Conservation (phyloP, 2,888 invertebrate genomes). For the Mechanitis mazaeus region DNA sequence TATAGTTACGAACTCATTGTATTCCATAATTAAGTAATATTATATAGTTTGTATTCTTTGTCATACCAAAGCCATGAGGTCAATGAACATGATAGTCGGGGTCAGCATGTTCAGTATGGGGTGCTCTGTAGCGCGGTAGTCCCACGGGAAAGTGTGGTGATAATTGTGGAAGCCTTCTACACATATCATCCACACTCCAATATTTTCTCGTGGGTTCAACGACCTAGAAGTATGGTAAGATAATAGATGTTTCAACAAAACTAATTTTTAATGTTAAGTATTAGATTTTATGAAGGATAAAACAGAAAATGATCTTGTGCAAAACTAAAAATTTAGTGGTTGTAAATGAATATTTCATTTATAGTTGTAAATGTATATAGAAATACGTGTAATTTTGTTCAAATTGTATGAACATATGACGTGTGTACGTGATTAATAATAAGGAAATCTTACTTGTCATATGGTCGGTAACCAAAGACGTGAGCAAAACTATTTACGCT, state of each 20-base stretch:
- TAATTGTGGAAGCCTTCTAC: constrained; percentile 93
- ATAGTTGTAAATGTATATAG: too few species aligned
- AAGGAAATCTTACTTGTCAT: constrained; percentile 81
- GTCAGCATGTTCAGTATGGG: constrained; percentile 80
- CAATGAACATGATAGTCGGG: constrained; percentile 82
- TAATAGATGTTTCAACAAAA: not conserved
- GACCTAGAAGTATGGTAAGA: constrained; percentile 42
- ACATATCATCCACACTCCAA: constrained; percentile 79
- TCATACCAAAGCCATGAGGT: constrained; percentile 79
- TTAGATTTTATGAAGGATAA: too few species aligned
- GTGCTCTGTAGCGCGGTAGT: constrained; percentile 83
- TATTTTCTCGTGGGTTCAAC: constrained; percentile 84
- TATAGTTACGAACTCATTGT: too few species aligned
- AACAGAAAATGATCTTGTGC: too few species aligned
- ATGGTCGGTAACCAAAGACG: constrained; percentile 92
- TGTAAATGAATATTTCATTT: too few species aligned
- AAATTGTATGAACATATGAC: too few species aligned
- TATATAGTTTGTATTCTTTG: too few species aligned
- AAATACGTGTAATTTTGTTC: too few species aligned
- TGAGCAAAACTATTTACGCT: constrained; percentile 95
- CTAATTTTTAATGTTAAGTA: too few species aligned
- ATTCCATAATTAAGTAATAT: too few species aligned
- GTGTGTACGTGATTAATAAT: constrained; percentile 1
- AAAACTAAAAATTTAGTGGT: too few species aligned
- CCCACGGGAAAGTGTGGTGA: constrained; percentile 88